Evolutionary conservation across 2,888 invertebrate species (phyloP), one percentile per base, ranked within the genome.

Genomic region (Harpalus rufipes): DNA sequence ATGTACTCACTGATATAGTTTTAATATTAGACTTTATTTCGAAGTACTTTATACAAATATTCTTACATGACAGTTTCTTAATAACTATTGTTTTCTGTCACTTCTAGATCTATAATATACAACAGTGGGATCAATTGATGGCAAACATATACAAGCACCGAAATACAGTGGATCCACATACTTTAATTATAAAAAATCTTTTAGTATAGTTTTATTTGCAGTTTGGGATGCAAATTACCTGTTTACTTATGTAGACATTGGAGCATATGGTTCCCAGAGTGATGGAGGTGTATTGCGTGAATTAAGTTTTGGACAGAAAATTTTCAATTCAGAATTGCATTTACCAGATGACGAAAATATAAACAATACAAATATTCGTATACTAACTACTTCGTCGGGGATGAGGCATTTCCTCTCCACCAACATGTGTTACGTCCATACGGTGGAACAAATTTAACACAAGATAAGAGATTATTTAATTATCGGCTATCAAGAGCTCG

Each of bases 161-260:
- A 44, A 68, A 18, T 85, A 86, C 74, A 86, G 85, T 85, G 88
- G 87, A 1, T 85, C 86, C 14, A 81, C 86, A 76, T 88, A 65
- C 82, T 87, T 85, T 65, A 88, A 88, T 83, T 88, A 87, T 79
- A 88, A 88, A 84, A 85, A 86, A 12, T 86, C 85, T 63, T 87
- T 86, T 81, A 88, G 87, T 21, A 86, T 88, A 63, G 87, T 88
- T 10, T 86, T 88, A 32, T 32, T 32, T 32, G 32, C 32, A 32
- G 5, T 32, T 4, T 32, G 32, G 1, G 32, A 32, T 32, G 32
- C 32, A 4, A 32, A 32, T 32, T 32, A 32, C 32, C 5, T 32
- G 32, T 32, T 32, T 5, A 32, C 32, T 4, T 32, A 32, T 5
- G 32, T 32, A 5, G 32, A 32, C 32, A 5, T 32, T 4, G 32